Evolutionary conservation across 1,140 invertebrate species (phyloP).

Genomic region (Drosophila virilis): DNA sequence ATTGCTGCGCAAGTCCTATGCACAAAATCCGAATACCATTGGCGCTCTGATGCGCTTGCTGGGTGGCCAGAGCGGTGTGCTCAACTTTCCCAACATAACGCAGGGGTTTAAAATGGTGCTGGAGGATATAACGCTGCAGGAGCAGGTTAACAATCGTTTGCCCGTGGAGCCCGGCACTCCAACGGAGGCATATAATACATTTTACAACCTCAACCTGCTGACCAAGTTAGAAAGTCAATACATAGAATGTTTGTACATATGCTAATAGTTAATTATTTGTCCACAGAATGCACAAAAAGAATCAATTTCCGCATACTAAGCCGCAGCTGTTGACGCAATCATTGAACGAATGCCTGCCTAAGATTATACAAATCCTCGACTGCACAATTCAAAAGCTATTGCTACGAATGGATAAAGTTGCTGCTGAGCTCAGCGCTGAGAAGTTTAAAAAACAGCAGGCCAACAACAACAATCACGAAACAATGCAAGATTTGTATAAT

Average conservation of each 20-base stretch:
- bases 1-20: slow-evolving; percentile 69
- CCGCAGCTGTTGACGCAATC: slow-evolving; percentile 55
- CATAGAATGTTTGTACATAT: background rate
- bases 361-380: slow-evolving; percentile 81
- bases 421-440: slow-evolving; percentile 34
- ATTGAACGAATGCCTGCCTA: slow-evolving; percentile 76
- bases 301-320: slow-evolving; percentile 58
- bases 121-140: slow-evolving; percentile 74
- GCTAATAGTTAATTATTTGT: background rate
- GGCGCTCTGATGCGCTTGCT: slow-evolving; percentile 85
- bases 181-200: slow-evolving; percentile 72
- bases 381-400: slow-evolving; percentile 71
- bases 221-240: slow-evolving; percentile 48
- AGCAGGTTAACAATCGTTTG: slow-evolving; percentile 74
- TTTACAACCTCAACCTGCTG: slow-evolving; percentile 72
- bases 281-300: slow-evolving; percentile 76
- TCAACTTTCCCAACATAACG: slow-evolving; percentile 85
- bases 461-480: slow-evolving; percentile 53
- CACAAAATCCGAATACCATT: slow-evolving; percentile 69
- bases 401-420: slow-evolving; percentile 67
- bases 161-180: slow-evolving; percentile 46
- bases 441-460: slow-evolving; percentile 53
- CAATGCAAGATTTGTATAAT: slow-evolving; percentile 47
- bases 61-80: slow-evolving; percentile 83
- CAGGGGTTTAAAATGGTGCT: slow-evolving; percentile 85